Base-by-base conservation (phyloP, 2,888 invertebrate genomes). In the Drosophila emarginata region DNA sequence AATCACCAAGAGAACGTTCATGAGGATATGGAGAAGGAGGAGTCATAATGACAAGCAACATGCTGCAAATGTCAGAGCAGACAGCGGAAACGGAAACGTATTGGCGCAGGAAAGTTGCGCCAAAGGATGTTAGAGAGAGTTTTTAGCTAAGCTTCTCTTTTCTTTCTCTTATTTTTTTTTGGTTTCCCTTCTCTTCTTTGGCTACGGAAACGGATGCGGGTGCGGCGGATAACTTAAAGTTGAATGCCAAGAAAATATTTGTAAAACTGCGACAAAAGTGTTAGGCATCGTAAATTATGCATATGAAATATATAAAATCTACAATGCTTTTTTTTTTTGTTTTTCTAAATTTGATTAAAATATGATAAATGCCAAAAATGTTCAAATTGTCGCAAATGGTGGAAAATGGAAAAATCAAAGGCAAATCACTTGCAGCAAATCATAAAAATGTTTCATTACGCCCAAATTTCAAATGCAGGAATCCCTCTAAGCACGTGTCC, bases 51-150 rank as follows among this genome's bases (percentile, higher is more conserved):
- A 79, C 85, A 75, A 74, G 78, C 74, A 78, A 80, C 80, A 77
- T 79, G 74, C 87, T 82, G 86, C 80, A 82, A 82, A 69, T 82
- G 82, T 85, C 86, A 82, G 86, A 59, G 77, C 73, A 82, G 86
- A 87, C 87, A 87, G 85, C 45, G 84, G 87, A 84, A 82, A 84
- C 82, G 84, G 84, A 84, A 80, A 77, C 87, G 87, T 84, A 84
- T 84, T 84, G 84, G 84, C 84, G 87, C 84, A 84, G 84, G 75
- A 64, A 66, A 78, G 70, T 82, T 81, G 77, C 71, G 82, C 78
- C 84, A 81, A 76, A 78, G 81, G 74, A 60, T 72, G 68, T 68
- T 63, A 54, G 56, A 60, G 26, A 39, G 62, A 53, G 12, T 12
- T 32, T 32, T 28, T 58, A 54, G 45, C 45, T 45, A 45, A 45